Evolutionary conservation across 2,888 invertebrate species (phyloP).

Genomic region (Phyllotreta striolata): DNA sequence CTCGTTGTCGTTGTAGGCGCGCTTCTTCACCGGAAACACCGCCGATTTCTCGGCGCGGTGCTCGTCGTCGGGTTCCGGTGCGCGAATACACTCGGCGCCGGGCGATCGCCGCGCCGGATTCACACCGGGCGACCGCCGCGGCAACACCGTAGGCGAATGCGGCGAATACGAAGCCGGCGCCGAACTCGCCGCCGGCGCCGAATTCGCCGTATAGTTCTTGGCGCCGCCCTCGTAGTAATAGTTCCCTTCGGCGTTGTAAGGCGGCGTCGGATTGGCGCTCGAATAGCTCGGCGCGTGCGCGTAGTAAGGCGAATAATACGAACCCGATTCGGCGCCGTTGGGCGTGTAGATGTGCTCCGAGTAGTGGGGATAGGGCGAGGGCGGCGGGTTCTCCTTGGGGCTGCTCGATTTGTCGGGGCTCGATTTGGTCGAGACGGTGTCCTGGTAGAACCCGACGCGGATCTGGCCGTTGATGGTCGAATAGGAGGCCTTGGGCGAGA

Average conservation of each 20-base stretch:
- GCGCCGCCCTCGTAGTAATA: constrained; percentile 66
- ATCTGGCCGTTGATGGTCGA: constrained; percentile 83
- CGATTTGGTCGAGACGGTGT: constrained; percentile 82
- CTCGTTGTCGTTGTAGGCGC: constrained; percentile 66
- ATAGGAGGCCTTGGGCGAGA: constrained; percentile 70
- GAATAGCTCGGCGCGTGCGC: constrained; percentile 56
- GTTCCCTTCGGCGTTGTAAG: constrained; percentile 53
- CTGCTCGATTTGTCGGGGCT: constrained; percentile 87
- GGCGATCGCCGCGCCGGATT: constrained; percentile 52
- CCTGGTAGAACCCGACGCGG: constrained; percentile 88
- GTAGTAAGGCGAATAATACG: constrained; percentile 56
- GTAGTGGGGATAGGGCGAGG: constrained; percentile 67
- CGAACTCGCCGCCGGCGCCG: constrained; percentile 51
- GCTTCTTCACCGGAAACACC: constrained; percentile 71
- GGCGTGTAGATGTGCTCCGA: constrained; percentile 68
- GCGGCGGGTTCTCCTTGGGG: constrained; percentile 79
- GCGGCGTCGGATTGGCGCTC: constrained; percentile 63
- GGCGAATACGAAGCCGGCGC: constrained; percentile 43
- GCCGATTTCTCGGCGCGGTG: constrained; percentile 43
- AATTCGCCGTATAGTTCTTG: constrained; percentile 57
- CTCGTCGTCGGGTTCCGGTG: constrained; percentile 25
- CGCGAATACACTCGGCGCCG: constrained; percentile 32
- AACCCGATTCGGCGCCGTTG: constrained; percentile 58
- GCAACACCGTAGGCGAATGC: constrained; percentile 30
- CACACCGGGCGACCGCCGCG: constrained; percentile 37